Base-by-base conservation (phyloP, 2,888 invertebrate genomes). In the Coelopa pilipes region DNA sequence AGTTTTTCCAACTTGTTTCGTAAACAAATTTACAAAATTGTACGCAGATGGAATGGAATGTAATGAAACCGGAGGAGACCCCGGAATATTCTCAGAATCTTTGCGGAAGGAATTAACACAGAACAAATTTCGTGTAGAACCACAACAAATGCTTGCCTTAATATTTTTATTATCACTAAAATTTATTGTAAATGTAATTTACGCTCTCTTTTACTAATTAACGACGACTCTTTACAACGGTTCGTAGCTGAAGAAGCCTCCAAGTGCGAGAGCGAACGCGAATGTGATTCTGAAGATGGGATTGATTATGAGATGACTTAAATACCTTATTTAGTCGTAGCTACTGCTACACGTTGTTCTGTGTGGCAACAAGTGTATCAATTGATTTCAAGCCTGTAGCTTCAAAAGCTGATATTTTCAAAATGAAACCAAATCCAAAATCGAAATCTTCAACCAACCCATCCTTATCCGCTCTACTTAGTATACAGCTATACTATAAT, bases 141-240 rank as follows among this genome's bases (percentile, higher is more conserved):
- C 34, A 47, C 17, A 65, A 49, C n/a, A 66, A 66, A 47, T 66
- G 66, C 66, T 66, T 66, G 66, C 66, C 66, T 76, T 74, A 73
- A 70, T 76, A 75, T 74, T 71, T 66, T 47, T n/a, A 74, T 74
- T 70, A 75, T 79, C 70, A 71, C 76, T 53, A 74, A 47, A 72
- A 75, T 62, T 77, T 77, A 78, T 74, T 79, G 82, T 82, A 83
- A 81, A 82, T 83, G 78, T 76, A 81, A 83, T 83, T 82, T 83
- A 81, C 83, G 75, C 15, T 67, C 65, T 55, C 13, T 72, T 78
- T 60, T 76, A 53, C 45, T 55, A 55, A 69, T 49, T 75, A 7
- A 34, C 34, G 34, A 34, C 7, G 34, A n/a, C 75, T 75, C 24
- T 60, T 74, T 77, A 76, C 70, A 72, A 24, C n/a, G 15, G 19